Percentiles rank a stretch among this genome's conserved stretches.
Evolutionary conservation across 1,140 invertebrate genomes (phyloP).

Genomic region (Cotesia vestalis): DNA sequence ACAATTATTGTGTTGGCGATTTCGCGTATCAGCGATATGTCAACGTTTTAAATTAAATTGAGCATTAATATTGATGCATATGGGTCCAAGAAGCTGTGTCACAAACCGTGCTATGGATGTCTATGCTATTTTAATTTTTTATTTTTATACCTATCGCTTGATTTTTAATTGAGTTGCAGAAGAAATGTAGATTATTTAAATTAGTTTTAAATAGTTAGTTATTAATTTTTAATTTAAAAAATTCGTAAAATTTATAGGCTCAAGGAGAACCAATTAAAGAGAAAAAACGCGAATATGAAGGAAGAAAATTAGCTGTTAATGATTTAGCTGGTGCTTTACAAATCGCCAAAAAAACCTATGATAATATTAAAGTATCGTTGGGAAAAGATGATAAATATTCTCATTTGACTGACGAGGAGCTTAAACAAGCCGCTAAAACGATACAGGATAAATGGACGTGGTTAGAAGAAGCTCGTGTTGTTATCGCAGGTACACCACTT

Average conservation of each 20-base stretch:
- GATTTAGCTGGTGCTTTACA: constrained; percentile 79
- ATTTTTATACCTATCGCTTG: constrained; percentile 47
- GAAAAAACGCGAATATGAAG: constrained; percentile 80
- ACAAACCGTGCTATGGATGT: constrained; percentile 45
- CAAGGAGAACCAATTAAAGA: constrained; percentile 87
- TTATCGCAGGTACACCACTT: constrained; percentile 70
- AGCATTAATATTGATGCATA: constrained; percentile 48
- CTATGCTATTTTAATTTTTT: constrained; percentile 44
- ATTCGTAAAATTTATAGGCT: constrained; percentile 67
- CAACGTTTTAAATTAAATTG: not conserved
- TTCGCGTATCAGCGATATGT: not conserved
- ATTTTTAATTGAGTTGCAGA: constrained; percentile 54
- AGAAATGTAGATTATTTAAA: constrained; percentile 35
- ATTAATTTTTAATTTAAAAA: constrained; percentile 1
- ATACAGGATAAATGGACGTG: constrained; percentile 70
- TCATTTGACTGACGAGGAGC: constrained; percentile 83
- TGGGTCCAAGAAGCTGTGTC: constrained; percentile 65
- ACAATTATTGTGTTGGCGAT: constrained; percentile 2
- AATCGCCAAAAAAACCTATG: constrained; percentile 78
- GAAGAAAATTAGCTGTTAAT: constrained; percentile 78
- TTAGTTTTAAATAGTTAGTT: no score
- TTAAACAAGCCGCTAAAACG: constrained; percentile 74
- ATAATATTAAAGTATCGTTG: constrained; percentile 67
- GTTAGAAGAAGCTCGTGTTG: constrained; percentile 76
- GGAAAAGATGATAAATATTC: constrained; percentile 80